Base-by-base conservation (phyloP, 2,113 vertebrate species). In the Peromyscus polionotus region DNA sequence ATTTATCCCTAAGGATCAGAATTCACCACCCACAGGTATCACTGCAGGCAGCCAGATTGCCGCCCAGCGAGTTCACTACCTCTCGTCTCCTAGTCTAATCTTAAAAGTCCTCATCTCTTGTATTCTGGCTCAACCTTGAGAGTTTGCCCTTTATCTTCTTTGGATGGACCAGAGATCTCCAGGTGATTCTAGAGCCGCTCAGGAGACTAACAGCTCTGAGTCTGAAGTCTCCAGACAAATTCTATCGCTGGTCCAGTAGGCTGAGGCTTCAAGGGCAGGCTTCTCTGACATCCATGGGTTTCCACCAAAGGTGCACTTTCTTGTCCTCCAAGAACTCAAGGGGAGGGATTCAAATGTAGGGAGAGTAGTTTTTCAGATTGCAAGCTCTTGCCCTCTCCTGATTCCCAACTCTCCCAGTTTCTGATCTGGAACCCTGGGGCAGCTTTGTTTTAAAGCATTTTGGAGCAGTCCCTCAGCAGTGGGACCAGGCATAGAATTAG, bases 181-280 rank as follows among this genome's bases (percentile, higher is more conserved):
- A 7, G 17, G 57, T 14, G 2, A 5, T 13, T 17, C 10, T 65
- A 5, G 28, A 51, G 14, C 42, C 26, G 42, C 17, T 36, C 0
- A 6, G 24, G 0, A 0, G 2, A 20, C 5, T 1, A 1, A 13
- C 0, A 0, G 0, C 4, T 31, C 45, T 3, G 33, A 65, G 19
- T 1, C 31, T 24, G 11, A 2, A 72, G 26, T 63, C 33, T 33
- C 26, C 13, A 42, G 3, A 22, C 28, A 42, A 65, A 77, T 61
- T 16, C 28, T 0, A 5, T 8, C 1, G 3, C 59, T 1, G 48
- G 28, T 77, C 26, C n/a, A 65, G 24, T 31, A 31, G 59, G 24
- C 45, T 20, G 9, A 0, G 9, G 16, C 8, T 33, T 10, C 61
- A 45, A 33, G 16, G 26, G 28, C 28, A 48, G 17, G 12, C 42